A percentile compares a stretch with the other conserved stretches of the same genome.
phyloP scores from a whole-genome alignment of 2,797 vertebrate species.

The Morus bassanus region DNA sequence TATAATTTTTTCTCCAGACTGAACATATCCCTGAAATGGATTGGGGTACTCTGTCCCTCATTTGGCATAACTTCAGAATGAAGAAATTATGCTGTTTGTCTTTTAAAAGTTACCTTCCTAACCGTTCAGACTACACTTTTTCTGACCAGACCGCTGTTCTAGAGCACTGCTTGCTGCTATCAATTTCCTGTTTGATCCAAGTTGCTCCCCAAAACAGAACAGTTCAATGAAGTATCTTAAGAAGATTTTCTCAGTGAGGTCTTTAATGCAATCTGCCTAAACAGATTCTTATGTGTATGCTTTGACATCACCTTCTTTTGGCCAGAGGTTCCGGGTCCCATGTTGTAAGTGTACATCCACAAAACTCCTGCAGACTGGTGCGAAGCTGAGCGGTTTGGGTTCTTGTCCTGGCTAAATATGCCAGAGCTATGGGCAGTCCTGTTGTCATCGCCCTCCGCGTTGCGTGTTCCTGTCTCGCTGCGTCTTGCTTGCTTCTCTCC shows the following conservation, averaged over 20 bases:
- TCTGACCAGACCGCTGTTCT: not conserved
- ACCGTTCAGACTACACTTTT: not conserved
- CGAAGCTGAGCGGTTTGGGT: fast-evolving
- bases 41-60: not conserved
- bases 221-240: not conserved
- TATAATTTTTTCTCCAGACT: not conserved
- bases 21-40: not conserved
- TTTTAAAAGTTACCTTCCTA: not conserved
- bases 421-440: not conserved
- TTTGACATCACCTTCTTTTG: not conserved
- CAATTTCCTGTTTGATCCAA: not conserved
- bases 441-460: not conserved
- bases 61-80: not conserved
- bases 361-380: fast-evolving
- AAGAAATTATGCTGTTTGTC: not conserved
- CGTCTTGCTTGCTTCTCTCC: not conserved
- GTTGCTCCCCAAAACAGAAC: not conserved
- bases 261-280: not conserved
- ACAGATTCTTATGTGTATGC: not conserved
- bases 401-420: not conserved
- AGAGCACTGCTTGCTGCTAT: not conserved
- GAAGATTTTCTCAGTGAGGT: not conserved
- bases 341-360: not conserved
- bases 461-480: not conserved
- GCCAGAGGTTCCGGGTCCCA: not conserved